These are phyloP conservation scores for Arrhopalites spinosus DNA, from an alignment of 2,888 invertebrate genomes.

Conservation along the genomic window DNA sequence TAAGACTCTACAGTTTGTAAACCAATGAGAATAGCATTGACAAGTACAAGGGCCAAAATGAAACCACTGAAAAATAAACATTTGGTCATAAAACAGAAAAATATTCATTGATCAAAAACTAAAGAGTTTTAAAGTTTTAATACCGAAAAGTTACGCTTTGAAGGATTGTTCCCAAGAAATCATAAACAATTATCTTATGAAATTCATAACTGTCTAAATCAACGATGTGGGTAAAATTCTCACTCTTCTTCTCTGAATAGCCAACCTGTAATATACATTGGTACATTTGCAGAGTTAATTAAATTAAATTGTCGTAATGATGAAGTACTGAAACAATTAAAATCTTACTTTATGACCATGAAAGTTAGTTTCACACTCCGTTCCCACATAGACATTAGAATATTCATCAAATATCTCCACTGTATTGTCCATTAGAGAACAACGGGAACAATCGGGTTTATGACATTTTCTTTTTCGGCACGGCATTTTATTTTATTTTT, in stretches of 20 bases:
- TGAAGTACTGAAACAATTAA: no score
- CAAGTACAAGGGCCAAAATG: conserved; percentile 56
- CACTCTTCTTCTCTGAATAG: conserved; percentile 37
- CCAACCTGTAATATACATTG: conserved; percentile 12
- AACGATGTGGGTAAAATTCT: conserved; percentile 49
- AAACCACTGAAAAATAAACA: conserved; percentile 50
- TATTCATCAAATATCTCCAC: conserved; percentile 32
- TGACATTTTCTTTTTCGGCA: background rate
- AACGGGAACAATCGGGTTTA: background rate
- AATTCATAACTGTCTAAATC: conserved; percentile 53
- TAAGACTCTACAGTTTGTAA: conserved; percentile 54
- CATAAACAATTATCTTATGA: conserved; percentile 52
- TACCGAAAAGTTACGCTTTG: conserved; percentile 50
- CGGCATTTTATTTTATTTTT: background rate
- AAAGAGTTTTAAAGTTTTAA: no score
- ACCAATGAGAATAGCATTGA: conserved; percentile 57
- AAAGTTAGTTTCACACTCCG: conserved; percentile 39
- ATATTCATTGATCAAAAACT: background rate
- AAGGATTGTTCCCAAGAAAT: conserved; percentile 50
- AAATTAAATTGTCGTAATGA: no score
- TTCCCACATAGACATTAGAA: conserved; percentile 47
- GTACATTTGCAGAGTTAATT: no score
- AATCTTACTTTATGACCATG: background rate
- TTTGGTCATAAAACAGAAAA: background rate
- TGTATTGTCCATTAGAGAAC: conserved; percentile 24